Percentiles rank a stretch among this genome's conserved stretches.
Evolutionary conservation across 2,888 invertebrate species (phyloP).

Genomic region (Parnassius smintheus): DNA sequence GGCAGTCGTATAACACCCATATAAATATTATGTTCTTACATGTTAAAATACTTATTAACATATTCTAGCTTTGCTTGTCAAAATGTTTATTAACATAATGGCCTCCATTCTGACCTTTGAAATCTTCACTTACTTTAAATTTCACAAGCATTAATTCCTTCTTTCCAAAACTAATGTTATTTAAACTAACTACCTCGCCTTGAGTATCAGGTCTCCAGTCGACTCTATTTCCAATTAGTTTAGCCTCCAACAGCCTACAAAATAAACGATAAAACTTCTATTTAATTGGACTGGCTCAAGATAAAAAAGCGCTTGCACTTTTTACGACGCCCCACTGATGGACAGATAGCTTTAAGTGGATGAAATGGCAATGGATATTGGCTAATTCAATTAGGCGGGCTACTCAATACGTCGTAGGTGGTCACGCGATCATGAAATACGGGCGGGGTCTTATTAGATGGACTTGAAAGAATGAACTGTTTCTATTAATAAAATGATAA

Average conservation of each 20-base stretch:
- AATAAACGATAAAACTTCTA: slow-evolving; percentile 34
- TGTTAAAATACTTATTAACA: too few relatives aligned
- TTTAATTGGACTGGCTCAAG: slow-evolving; percentile 33
- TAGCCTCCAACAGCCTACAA: slow-evolving; percentile 21
- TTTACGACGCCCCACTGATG: slow-evolving; percentile 34
- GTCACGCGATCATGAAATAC: slow-evolving; percentile 49
- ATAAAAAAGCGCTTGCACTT: slow-evolving; percentile 39
- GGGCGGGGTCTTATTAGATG: slow-evolving; percentile 11
- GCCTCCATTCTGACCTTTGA: too few relatives aligned
- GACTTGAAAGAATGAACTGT: slow-evolving; percentile 9
- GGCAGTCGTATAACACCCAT: too few relatives aligned
- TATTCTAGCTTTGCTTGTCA: too few relatives aligned
- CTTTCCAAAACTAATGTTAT: background rate
- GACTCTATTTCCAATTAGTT: slow-evolving; percentile 37
- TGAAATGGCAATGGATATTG: slow-evolving; percentile 56
- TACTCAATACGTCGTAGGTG: slow-evolving; percentile 36
- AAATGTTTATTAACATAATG: too few relatives aligned
- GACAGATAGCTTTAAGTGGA: slow-evolving; percentile 58
- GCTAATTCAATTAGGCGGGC: slow-evolving; percentile 65
- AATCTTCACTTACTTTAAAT: too few relatives aligned
- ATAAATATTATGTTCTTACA: too few relatives aligned
- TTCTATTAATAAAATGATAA: slow-evolving; percentile 13
- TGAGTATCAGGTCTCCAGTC: slow-evolving; percentile 29
- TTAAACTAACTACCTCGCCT: background rate
- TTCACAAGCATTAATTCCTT: background rate